Percentiles rank a stretch among this genome's conserved stretches.
Evolutionary conservation across 2,113 vertebrate species (phyloP).

Genomic region (Menidia beryllina): DNA sequence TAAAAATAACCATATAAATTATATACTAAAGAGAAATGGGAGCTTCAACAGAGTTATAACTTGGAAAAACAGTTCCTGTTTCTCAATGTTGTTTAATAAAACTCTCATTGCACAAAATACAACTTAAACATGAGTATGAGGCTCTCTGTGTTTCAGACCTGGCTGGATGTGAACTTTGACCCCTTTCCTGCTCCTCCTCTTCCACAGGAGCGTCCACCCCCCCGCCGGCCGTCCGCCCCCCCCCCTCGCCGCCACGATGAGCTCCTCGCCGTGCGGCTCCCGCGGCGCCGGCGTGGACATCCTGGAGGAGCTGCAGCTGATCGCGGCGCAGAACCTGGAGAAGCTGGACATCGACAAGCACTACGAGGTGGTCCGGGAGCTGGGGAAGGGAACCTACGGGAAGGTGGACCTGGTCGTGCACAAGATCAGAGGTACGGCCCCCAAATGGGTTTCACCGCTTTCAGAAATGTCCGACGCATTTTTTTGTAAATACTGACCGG

Average conservation of each 20-base stretch:
- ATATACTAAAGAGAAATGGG: too few species aligned
- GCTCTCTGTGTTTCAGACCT: background rate
- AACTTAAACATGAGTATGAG: too few species aligned
- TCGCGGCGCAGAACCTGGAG: constrained; percentile 84
- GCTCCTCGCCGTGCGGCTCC: constrained; percentile 68
- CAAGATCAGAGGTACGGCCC: constrained; percentile 78
- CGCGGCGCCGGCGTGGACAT: constrained; percentile 78
- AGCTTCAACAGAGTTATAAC: too few species aligned
- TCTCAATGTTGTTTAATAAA: too few species aligned
- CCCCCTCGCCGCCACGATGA: constrained; percentile 70
- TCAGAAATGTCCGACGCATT: background rate
- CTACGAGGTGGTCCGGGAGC: constrained; percentile 84
- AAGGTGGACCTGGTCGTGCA: constrained; percentile 85
- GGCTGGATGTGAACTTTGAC: constrained; percentile 21
- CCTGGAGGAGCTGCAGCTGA: constrained; percentile 84
- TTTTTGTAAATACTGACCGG: too few species aligned
- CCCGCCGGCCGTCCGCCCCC: constrained; percentile 28
- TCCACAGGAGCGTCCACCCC: constrained; percentile 49
- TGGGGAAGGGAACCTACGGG: constrained; percentile 86
- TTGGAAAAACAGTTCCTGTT: too few species aligned
- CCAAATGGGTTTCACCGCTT: too few species aligned
- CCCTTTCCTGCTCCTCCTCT: constrained; percentile 64
- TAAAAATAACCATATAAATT: too few species aligned
- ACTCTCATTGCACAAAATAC: too few species aligned
- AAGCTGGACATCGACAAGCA: constrained; percentile 82